phyloP scores from a whole-genome alignment of 2,113 vertebrate genomes.

The Dromaius novaehollandiae region DNA sequence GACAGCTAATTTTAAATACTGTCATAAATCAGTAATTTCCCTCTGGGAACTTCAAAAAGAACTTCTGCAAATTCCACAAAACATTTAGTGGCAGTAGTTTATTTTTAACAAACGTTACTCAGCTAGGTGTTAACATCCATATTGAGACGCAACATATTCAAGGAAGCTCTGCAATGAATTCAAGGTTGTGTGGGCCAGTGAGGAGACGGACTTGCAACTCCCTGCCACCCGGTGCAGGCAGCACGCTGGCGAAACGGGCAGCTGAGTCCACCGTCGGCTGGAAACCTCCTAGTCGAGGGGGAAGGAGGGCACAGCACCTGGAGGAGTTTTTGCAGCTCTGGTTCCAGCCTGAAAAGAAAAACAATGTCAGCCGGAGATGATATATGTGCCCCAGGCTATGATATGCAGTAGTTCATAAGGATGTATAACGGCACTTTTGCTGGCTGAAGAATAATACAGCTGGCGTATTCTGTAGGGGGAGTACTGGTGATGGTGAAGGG shows the following conservation, averaged over 20 bases:
- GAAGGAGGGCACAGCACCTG: background rate
- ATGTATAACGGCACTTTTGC: background rate
- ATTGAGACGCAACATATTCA: background rate
- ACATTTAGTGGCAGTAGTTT: background rate
- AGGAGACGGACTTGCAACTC: background rate
- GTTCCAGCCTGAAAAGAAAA: background rate
- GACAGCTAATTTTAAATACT: background rate
- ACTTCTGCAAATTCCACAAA: background rate
- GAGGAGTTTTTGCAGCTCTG: background rate
- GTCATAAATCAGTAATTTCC: slow-evolving; percentile 7
- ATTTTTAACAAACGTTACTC: background rate
- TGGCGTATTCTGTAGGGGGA: background rate
- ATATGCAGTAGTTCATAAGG: background rate
- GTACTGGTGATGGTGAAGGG: background rate
- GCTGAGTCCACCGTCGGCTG: background rate
- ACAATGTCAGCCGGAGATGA: background rate
- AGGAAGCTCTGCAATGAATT: background rate
- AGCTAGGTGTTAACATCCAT: background rate
- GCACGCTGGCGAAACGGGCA: background rate
- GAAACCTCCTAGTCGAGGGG: background rate
- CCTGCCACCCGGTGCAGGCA: background rate
- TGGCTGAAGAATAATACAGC: background rate
- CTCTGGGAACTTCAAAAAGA: background rate
- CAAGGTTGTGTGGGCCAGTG: background rate
- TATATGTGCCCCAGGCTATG: background rate